Conservation (phyloP, 2,797 vertebrate genomes). For the Antrozous pallidus region DNA sequence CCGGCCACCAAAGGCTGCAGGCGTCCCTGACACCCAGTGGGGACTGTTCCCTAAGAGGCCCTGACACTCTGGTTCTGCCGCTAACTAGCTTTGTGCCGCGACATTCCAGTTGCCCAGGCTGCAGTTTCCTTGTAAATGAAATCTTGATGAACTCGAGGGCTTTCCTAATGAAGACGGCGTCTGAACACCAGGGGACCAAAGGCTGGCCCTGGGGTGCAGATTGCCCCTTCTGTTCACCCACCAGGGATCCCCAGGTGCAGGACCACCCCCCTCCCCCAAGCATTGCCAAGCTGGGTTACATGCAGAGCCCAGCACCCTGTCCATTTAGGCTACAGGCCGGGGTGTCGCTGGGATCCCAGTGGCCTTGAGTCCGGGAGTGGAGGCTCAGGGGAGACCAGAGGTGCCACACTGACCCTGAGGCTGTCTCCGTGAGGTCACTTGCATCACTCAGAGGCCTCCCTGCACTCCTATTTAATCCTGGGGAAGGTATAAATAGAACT, state of each 20-base stretch:
- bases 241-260: not conserved
- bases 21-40: not conserved
- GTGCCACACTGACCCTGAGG: not conserved
- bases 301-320: not conserved
- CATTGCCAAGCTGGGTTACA: not conserved
- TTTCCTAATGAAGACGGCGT: not conserved
- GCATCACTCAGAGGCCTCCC: not conserved
- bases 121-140: not conserved
- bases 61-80: not conserved
- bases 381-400: not conserved
- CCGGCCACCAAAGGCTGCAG: too few species aligned
- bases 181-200: not conserved
- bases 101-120: not conserved
- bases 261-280: not conserved
- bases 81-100: not conserved
- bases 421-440: not conserved
- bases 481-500: conserved; percentile 49
- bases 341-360: not conserved
- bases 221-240: not conserved
- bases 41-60: too few species aligned
- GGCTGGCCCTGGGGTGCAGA: not conserved
- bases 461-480: conserved; percentile 22
- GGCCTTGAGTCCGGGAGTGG: not conserved
- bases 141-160: not conserved
- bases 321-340: not conserved